phyloP scores from a whole-genome alignment of 2,888 invertebrate genomes.

The Nudaria mundana region DNA sequence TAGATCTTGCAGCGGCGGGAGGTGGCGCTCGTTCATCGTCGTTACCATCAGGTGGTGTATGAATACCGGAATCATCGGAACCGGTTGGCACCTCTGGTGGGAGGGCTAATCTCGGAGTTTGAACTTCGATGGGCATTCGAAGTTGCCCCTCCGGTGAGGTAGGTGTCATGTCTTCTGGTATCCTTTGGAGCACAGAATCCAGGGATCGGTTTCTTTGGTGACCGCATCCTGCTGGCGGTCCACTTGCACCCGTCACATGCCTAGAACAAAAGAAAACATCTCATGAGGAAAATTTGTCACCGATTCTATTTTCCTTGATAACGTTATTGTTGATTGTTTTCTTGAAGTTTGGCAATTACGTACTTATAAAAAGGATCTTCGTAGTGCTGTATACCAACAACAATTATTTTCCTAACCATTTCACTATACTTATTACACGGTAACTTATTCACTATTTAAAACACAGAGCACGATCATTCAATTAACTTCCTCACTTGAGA shows the following conservation, averaged over 20 bases:
- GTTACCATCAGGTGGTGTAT: slow-evolving; percentile 66
- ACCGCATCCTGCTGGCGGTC: slow-evolving; percentile 80
- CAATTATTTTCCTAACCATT: slow-evolving; percentile 75
- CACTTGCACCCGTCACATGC: slow-evolving; percentile 71
- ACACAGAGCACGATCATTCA: slow-evolving; percentile 46
- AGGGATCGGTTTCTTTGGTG: slow-evolving; percentile 94
- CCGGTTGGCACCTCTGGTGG: slow-evolving; percentile 80
- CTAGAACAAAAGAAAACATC: slow-evolving; percentile 57
- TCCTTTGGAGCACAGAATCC: slow-evolving; percentile 93
- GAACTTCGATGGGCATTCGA: slow-evolving; percentile 58
- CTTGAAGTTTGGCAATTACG: slow-evolving; percentile 32
- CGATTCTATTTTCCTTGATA: slow-evolving; percentile 21
- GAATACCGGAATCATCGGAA: slow-evolving; percentile 91
- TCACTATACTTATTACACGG: slow-evolving; percentile 38
- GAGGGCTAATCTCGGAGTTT: slow-evolving; percentile 81
- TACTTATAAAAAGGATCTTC: slow-evolving; percentile 76
- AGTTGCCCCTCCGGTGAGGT: slow-evolving; percentile 71
- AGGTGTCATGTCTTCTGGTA: slow-evolving; percentile 90
- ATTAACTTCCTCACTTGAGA: slow-evolving; percentile 49
- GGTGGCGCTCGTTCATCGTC: slow-evolving; percentile 76
- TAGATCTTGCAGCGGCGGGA: slow-evolving; percentile 81
- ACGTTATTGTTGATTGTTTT: slow-evolving; percentile 14
- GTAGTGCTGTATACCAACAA: slow-evolving; percentile 70
- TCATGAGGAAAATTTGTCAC: slow-evolving; percentile 24
- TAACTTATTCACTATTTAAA: slow-evolving; percentile 48